Evolutionary conservation across 2,888 invertebrate species (phyloP), one percentile per base, ranked within the genome.

Genomic region (Dorcus hopei): DNA sequence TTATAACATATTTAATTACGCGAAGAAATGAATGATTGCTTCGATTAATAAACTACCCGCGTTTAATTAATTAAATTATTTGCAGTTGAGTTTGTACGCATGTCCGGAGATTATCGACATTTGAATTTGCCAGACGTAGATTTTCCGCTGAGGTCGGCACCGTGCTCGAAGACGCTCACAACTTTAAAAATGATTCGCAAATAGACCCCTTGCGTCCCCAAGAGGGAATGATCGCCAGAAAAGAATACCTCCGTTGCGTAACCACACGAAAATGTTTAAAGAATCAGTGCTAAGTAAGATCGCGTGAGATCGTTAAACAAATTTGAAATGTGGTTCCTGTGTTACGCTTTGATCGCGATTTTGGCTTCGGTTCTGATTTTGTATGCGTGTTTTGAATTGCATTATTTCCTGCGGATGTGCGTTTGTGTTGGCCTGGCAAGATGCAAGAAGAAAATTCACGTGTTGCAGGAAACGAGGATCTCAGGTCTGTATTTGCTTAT

Each of bases 321-420:
- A 43, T 33, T 33, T n/a, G 41, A 23, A 48, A 54, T 45, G 38
- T 41, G 49, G 55, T 38, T 49, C 49, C 43, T 49, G 16, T 72
- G 70, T 62, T 70, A 67, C 57, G 58, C 70, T 79, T 74, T 80
- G 2, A 80, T 80, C 6, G 80, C 79, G 38, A 59, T 80, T 69
- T 78, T 79, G 33, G 79, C 80, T 0, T 79, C 81, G 57, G 69
- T 79, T 62, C 70, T 87, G 58, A 66, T 86, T 38, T 73, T 88
- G 6, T 86, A 89, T 71, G 78, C 83, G 51, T 73, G 85, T 56
- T 81, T 87, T 68, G 91, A 92, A 77, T 77, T 91, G 45, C 88
- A 90, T 75, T 91, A 92, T 75, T 86, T 91, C 72, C 73, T 87
- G 63, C 82, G 91, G 68, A 85, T 88, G 74, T 80, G 85, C 66